A percentile compares a stretch with the other conserved stretches of the same genome.
These are phyloP conservation scores for Pandion haliaetus DNA, from an alignment of 2,113 vertebrate genomes.

Conservation along the genomic window DNA sequence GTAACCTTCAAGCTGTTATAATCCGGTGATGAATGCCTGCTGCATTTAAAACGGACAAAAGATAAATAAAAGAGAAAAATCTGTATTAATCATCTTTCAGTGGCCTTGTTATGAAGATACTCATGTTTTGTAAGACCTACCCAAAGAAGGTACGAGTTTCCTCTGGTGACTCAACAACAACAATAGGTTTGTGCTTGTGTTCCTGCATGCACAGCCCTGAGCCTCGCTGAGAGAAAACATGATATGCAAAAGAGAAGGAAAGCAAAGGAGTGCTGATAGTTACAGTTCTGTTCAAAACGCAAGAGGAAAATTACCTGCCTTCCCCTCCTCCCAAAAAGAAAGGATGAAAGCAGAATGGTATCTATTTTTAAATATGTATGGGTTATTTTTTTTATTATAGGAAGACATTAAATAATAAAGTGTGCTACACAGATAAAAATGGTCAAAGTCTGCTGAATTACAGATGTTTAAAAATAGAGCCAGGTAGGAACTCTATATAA, in stretches of 20 bases:
- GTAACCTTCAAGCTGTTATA: conserved; percentile 33
- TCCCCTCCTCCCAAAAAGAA: background rate
- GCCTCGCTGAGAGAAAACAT: background rate
- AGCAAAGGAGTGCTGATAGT: background rate
- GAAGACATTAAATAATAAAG: background rate
- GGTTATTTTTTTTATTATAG: background rate
- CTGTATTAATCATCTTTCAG: conserved; percentile 33
- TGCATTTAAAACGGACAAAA: conserved; percentile 29
- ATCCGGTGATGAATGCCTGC: conserved; percentile 11
- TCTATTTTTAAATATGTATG: conserved; percentile 1
- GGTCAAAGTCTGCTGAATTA: background rate
- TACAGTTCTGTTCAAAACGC: background rate
- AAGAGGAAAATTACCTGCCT: background rate
- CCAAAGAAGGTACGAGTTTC: background rate
- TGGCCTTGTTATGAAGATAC: conserved; percentile 50
- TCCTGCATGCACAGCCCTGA: background rate
- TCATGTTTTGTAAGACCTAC: background rate
- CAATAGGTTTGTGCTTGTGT: background rate
- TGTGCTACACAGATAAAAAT: background rate
- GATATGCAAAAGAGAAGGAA: background rate
- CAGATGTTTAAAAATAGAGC: background rate
- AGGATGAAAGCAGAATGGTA: background rate
- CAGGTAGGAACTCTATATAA: background rate
- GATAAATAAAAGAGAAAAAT: conserved; percentile 53
- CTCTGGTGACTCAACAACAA: background rate